Percentiles rank a stretch among this genome's conserved stretches.
These are phyloP conservation scores for Cantharis rufa DNA, from an alignment of 2,888 invertebrate genomes.

Conservation along the genomic window DNA sequence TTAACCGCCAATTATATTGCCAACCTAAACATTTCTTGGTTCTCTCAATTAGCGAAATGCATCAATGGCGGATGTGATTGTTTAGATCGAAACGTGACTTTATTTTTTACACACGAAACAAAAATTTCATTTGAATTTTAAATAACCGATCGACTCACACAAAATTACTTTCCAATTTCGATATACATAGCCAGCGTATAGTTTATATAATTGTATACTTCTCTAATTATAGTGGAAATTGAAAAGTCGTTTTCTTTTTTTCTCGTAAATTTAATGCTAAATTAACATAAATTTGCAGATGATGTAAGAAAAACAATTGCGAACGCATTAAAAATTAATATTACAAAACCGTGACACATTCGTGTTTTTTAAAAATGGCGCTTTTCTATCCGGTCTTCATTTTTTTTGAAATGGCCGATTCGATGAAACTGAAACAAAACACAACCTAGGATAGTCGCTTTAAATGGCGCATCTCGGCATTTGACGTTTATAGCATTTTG, in stretches of 20 bases:
- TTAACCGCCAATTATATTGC: background rate
- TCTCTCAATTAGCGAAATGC: too few species aligned
- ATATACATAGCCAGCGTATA: background rate
- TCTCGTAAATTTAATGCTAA: background rate
- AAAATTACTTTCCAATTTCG: background rate
- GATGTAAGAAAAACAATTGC: background rate
- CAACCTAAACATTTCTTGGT: too few species aligned
- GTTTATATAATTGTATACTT: background rate
- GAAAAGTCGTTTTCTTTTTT: background rate
- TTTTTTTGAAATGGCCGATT: background rate
- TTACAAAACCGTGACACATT: background rate
- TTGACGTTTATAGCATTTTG: too few species aligned
- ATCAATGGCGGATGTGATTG: background rate
- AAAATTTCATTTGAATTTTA: background rate
- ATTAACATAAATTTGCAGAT: background rate
- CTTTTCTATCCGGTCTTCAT: background rate
- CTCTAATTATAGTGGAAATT: background rate
- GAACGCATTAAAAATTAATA: background rate
- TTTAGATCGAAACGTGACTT: background rate
- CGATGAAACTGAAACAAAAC: background rate
- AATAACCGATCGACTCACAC: background rate
- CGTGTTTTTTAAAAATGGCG: background rate
- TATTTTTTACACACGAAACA: background rate
- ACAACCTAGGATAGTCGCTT: background rate
- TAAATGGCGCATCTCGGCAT: background rate